Evolutionary conservation across 2,888 invertebrate species (phyloP), one percentile per base, ranked within the genome.

Genomic region (Ophion slaviceki): DNA sequence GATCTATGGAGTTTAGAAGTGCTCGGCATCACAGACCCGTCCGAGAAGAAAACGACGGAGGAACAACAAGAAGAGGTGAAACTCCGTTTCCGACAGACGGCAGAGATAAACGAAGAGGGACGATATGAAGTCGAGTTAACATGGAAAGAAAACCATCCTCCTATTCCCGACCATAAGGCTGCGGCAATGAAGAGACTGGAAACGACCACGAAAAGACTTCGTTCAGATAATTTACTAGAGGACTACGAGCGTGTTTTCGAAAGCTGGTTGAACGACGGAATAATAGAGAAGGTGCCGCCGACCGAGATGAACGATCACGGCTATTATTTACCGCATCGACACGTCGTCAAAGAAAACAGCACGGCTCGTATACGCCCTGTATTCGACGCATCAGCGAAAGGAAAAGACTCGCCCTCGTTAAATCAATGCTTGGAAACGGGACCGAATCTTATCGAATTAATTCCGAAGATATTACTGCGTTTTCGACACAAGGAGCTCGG

Each of bases 301-400:
- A 62, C 82, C 10, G 86, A 90, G 77, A 28, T 83, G 8, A 61
- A 74, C 4, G 40, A 77, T 5, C 66, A 24, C 10, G 86, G 81
- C 14, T 79, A 75, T 62, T 80, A 83, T 45, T 32, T 66, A 20
- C 88, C 90, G 47, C 90, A 89, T 74, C 81, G 87, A 2, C 87
- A 77, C 10, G 84, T 88, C 3, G 57, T 88, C 2, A 89, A 88
- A 47, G 61, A 81, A n/a, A 67, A 79, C 32, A 86, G 86, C 53
- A 88, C 89, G 0, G 89, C 89, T 8, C 67, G 68, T 36, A 84
- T 90, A 11, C 76, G 89, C 40, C 90, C 90, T 0, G 89, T 91
- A 6, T 91, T 91, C 59, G 90, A 91, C 77, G 90, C 90, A 0
- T 91, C 90, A 1, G 88, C 90, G 2, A 66, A 71, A 32, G 86